Conservation (phyloP, 2,888 invertebrate genomes). For the Halocaridina rubra region DNA sequence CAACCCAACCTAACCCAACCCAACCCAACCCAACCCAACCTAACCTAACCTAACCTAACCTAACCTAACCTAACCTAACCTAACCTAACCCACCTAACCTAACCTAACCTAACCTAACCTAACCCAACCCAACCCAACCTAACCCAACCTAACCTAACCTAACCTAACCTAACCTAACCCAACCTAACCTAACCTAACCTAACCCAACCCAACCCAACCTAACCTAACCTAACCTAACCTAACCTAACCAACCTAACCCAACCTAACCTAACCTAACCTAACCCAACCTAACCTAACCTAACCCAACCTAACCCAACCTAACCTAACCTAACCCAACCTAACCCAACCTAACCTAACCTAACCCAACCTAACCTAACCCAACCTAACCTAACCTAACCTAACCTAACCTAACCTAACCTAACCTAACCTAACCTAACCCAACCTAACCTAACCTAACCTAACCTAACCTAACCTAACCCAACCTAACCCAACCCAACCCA, state of each 20-base stretch:
- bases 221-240: conserved; percentile 61
- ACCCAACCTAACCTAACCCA: conserved; percentile 59
- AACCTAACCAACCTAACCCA: too few species aligned
- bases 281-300: conserved; percentile 64
- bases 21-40: conserved; percentile 62
- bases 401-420: conserved; percentile 62
- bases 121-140: conserved; percentile 63
- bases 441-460: conserved; percentile 29
- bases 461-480: conserved; percentile 38
- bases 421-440: conserved; percentile 61
- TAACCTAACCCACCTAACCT: too few species aligned
- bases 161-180: conserved; percentile 64
- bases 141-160: conserved; percentile 64
- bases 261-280: too few species aligned
- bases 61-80: conserved; percentile 64
- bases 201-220: conserved; percentile 63
- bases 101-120: conserved; percentile 64
- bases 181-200: conserved; percentile 59
- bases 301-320: conserved; percentile 64
- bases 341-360: conserved; percentile 64
- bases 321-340: conserved; percentile 64
- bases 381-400: conserved; percentile 54
- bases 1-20: conserved; percentile 60
- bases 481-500: conserved; percentile 62
- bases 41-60: conserved; percentile 63